These are phyloP conservation scores for Girardinus metallicus DNA, from an alignment of 2,797 vertebrate species.

Conservation along the genomic window DNA sequence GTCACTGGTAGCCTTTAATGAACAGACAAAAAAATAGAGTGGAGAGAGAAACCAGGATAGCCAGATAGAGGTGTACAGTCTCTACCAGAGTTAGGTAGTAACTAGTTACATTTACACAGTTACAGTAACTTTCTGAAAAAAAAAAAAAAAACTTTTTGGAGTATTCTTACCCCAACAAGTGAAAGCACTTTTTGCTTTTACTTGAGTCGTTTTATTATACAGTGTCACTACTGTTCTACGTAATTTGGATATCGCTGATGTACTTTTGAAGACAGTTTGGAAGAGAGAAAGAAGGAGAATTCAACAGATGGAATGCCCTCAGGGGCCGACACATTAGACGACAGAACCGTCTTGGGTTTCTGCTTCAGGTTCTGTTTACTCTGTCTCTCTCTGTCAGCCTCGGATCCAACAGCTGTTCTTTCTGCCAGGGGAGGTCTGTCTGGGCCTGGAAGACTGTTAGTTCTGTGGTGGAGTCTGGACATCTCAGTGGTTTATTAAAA, in stretches of 20 bases:
- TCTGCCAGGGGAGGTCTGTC: not conserved
- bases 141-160: too few species aligned
- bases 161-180: too few species aligned
- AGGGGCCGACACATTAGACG: not conserved
- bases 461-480: not conserved
- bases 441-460: not conserved
- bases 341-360: conserved; percentile 1
- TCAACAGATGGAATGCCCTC: not conserved
- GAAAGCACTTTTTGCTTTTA: too few species aligned
- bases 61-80: not conserved
- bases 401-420: not conserved
- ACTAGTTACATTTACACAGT: too few species aligned
- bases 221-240: too few species aligned
- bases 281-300: not conserved
- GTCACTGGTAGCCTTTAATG: not conserved
- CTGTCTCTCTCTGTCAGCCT: not conserved
- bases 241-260: not conserved
- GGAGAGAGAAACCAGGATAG: too few species aligned
- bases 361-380: not conserved
- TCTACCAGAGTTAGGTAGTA: not conserved
- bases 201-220: too few species aligned
- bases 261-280: not conserved
- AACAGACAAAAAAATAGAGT: not conserved
- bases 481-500: not conserved
- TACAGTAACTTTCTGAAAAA: too few species aligned